Percentiles rank a stretch among this genome's conserved stretches.
These are phyloP conservation scores for Spermophilus dauricus DNA, from an alignment of 2,113 vertebrate genomes.

Conservation along the genomic window DNA sequence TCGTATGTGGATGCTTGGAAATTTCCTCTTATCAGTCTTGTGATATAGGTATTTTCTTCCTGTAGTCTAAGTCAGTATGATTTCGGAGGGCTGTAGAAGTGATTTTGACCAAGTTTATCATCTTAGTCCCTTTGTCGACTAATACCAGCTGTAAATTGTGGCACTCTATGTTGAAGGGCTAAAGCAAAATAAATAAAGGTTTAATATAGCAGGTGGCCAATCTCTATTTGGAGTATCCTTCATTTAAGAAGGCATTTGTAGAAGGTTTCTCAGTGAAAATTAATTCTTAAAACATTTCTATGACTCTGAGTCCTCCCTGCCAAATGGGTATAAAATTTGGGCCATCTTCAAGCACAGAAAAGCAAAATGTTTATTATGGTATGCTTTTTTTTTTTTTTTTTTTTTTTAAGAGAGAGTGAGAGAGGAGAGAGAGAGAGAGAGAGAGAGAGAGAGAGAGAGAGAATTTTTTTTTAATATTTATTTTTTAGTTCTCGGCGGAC, in stretches of 20 bases:
- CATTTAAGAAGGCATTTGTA: background rate
- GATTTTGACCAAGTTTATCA: background rate
- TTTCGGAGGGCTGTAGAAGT: background rate
- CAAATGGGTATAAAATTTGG: background rate
- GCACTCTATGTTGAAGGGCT: background rate
- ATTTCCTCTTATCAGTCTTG: constrained; percentile 1
- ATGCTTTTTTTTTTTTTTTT: too few species aligned
- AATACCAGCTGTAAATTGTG: background rate
- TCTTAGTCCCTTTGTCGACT: background rate
- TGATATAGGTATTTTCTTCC: constrained; percentile 22
- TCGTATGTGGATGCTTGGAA: background rate
- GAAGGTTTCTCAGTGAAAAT: background rate
- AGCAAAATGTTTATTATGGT: background rate
- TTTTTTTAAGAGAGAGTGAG: too few species aligned
- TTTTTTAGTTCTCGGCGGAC: too few species aligned
- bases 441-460: too few species aligned
- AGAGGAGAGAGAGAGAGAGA: too few species aligned
- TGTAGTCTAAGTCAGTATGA: background rate
- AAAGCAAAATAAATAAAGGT: constrained; percentile 17
- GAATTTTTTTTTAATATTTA: too few species aligned
- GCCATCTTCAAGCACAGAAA: background rate
- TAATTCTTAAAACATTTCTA: background rate
- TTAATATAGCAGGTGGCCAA: background rate
- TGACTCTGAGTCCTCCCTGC: background rate
- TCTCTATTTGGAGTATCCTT: background rate